Evolutionary conservation across 2,888 invertebrate genomes (phyloP).

Genomic region (Pollenia griseotomentosa): DNA sequence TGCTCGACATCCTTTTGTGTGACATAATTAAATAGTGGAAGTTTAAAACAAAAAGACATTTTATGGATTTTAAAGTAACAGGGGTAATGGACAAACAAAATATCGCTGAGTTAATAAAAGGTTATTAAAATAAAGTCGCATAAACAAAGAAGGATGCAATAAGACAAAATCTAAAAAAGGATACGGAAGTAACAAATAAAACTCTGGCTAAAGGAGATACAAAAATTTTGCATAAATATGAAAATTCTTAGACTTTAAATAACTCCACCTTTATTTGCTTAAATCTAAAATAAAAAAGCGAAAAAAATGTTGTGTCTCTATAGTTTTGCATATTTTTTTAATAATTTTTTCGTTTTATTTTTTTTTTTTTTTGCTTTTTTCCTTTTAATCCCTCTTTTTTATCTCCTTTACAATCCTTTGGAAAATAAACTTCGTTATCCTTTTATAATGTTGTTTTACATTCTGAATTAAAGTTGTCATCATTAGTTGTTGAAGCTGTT

Average conservation of each 20-base stretch:
- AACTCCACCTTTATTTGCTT: constrained; percentile 34
- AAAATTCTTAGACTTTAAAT: neutral
- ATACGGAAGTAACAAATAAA: constrained; percentile 23
- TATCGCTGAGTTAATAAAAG: neutral
- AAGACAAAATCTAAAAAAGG: neutral
- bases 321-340: neutral
- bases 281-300: neutral
- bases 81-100: neutral
- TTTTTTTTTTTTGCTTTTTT: constrained; percentile 2
- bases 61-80: neutral
- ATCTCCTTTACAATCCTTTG: constrained; percentile 20
- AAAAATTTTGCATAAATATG: neutral
- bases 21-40: constrained; percentile 4
- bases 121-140: neutral
- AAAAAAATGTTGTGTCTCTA: neutral
- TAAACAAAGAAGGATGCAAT: neutral
- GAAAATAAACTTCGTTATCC: constrained; percentile 53
- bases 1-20: neutral
- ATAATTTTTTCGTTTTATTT: neutral
- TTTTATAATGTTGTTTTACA: constrained; percentile 64
- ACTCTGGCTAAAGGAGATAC: neutral
- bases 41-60: neutral
- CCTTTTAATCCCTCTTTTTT: neutral
- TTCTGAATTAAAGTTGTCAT: constrained; percentile 59
- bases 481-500: constrained; percentile 41